A percentile compares a stretch with the other conserved stretches of the same genome.
Evolutionary conservation across 2,113 vertebrate species (phyloP).

Genomic region (Osmerus eperlanus): DNA sequence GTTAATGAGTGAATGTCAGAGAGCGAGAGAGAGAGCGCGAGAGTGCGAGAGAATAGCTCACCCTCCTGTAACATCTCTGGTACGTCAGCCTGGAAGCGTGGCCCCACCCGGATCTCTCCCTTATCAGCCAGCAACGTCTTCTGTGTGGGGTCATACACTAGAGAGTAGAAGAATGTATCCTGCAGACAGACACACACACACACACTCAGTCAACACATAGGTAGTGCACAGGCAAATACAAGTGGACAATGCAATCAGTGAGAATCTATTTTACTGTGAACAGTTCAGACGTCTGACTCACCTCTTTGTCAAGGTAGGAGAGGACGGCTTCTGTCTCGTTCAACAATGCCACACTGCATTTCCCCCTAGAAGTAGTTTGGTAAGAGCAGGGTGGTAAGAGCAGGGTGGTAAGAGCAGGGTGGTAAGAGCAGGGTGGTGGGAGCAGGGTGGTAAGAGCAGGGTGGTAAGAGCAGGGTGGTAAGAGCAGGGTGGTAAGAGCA

Average conservation of each 20-base stretch:
- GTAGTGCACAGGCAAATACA: neutral
- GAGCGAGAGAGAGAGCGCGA: neutral
- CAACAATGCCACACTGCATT: constrained; percentile 93
- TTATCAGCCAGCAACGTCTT: constrained; percentile 96
- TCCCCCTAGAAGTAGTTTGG: constrained; percentile 75
- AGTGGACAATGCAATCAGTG: neutral
- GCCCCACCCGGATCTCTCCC: constrained; percentile 96
- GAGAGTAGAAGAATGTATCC: constrained; percentile 97
- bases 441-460: no score
- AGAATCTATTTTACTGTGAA: neutral
- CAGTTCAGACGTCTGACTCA: constrained; percentile 50
- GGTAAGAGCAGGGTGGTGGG: constrained; percentile 4
- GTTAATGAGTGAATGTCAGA: neutral
- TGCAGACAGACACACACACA: constrained; percentile 46
- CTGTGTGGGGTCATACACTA: constrained; percentile 96
- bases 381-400: constrained; percentile 10
- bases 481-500: no score
- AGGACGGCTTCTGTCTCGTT: constrained; percentile 94
- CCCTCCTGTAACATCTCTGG: constrained; percentile 95
- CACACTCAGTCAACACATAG: neutral
- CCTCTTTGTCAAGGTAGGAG: constrained; percentile 97
- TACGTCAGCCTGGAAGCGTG: constrained; percentile 94
- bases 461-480: no score
- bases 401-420: constrained; percentile 23
- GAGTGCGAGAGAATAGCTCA: constrained; percentile 40